Evolutionary conservation across 92 coral and sea anemone species (phyloP).

Genomic region (Porites cylindrica): DNA sequence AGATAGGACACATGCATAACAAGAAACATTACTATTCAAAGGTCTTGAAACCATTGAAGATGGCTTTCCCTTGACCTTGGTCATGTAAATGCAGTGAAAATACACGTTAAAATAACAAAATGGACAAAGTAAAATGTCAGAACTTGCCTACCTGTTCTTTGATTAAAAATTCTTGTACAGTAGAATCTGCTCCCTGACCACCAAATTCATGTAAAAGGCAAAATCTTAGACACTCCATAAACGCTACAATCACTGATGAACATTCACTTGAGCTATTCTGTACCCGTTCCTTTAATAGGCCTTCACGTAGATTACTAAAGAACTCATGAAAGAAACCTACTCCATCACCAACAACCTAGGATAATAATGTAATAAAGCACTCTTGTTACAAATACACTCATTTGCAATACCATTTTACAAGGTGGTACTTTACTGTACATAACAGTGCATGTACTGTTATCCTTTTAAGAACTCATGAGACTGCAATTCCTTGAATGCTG

Average conservation of each 20-base stretch:
- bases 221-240: slow-evolving; percentile 93
- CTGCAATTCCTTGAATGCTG: background rate
- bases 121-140: background rate
- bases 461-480: background rate
- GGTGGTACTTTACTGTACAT: too few species aligned
- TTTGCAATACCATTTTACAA: too few species aligned
- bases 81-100: background rate
- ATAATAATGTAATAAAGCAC: background rate
- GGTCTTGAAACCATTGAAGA: too few species aligned
- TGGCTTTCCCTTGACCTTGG: too few species aligned
- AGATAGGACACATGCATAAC: too few species aligned
- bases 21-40: too few species aligned
- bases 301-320: slow-evolving; percentile 77
- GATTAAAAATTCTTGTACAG: slow-evolving; percentile 67
- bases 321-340: slow-evolving; percentile 81
- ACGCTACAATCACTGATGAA: slow-evolving; percentile 82
- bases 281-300: slow-evolving; percentile 74
- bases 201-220: slow-evolving; percentile 46
- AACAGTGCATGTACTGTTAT: too few species aligned
- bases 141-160: slow-evolving; percentile 63
- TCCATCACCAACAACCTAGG: slow-evolving; percentile 60
- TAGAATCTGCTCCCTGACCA: slow-evolving; percentile 28
- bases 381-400: background rate
- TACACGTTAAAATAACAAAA: background rate
- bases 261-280: slow-evolving; percentile 85